Conservation (phyloP, 1,140 invertebrate genomes). For the Trialeurodes vaporariorum region DNA sequence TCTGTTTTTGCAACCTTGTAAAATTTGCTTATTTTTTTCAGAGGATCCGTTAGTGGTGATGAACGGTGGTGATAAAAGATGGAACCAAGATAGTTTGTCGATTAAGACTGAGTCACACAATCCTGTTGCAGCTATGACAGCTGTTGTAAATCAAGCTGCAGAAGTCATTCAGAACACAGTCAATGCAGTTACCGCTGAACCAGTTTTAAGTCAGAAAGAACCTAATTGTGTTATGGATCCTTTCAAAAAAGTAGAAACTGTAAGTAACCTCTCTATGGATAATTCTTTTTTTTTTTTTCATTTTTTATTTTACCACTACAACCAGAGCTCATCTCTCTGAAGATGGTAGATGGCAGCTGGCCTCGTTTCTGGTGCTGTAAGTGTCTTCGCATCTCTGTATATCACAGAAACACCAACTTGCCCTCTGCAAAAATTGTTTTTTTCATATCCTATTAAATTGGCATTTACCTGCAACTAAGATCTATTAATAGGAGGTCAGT, state of each 20-base stretch:
- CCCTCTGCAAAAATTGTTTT: no score
- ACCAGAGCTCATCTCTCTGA: no score
- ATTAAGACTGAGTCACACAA: not conserved
- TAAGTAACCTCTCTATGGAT: slow-evolving; percentile 16
- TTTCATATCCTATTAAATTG: no score
- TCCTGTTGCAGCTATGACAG: not conserved
- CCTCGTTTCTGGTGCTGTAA: no score
- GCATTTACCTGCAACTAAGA: no score
- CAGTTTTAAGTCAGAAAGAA: not conserved
- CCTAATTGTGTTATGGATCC: slow-evolving; percentile 33
- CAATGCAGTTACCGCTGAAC: not conserved
- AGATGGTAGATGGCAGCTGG: no score
- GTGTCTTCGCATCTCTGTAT: no score
- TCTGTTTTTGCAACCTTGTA: no score
- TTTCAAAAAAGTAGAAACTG: slow-evolving; percentile 55
- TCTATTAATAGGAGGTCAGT: no score
- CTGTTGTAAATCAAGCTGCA: not conserved
- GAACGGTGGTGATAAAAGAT: not conserved
- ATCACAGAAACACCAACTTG: no score
- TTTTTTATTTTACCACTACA: no score
- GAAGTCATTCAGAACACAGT: not conserved
- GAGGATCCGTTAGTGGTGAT: not conserved
- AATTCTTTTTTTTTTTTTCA: not conserved
- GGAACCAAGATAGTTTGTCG: not conserved
- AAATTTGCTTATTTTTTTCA: not conserved